These are phyloP conservation scores for Gallinago jamesoni DNA, from an alignment of 2,113 vertebrate genomes.

Conservation along the genomic window DNA sequence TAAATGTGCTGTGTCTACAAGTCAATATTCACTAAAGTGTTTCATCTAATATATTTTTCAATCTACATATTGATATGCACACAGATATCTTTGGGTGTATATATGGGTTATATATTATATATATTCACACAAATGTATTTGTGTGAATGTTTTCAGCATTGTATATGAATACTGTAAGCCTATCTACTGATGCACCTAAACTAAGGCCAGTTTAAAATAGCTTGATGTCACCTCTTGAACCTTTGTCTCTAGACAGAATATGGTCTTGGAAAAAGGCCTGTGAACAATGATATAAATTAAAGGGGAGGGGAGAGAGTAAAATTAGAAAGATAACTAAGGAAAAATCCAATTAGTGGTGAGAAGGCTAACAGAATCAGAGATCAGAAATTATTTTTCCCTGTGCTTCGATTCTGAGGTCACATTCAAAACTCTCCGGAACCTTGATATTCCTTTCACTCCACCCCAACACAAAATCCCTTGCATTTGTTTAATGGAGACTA, in stretches of 20 bases:
- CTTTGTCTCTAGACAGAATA: not conserved
- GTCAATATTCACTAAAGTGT: not conserved
- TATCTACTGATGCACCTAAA: not conserved
- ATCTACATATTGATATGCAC: not conserved
- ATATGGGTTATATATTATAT: not conserved
- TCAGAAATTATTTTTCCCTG: conserved; percentile 25
- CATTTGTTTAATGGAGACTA: conserved; percentile 14
- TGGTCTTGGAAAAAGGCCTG: not conserved
- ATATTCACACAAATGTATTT: not conserved
- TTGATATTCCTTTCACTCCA: not conserved
- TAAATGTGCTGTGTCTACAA: not conserved
- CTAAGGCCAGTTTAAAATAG: not conserved
- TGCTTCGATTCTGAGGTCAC: not conserved
- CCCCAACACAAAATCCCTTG: not conserved
- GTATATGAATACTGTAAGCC: not conserved
- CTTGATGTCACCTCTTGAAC: not conserved
- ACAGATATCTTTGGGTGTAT: not conserved
- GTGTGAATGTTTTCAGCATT: not conserved
- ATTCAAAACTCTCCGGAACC: not conserved
- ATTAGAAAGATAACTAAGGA: conserved; percentile 36
- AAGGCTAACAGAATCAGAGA: conserved; percentile 41
- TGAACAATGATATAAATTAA: conserved; percentile 2
- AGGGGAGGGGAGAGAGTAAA: not conserved
- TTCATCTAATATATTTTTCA: not conserved
- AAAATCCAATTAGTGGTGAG: conserved; percentile 19